phyloP scores from a whole-genome alignment of 2,797 vertebrate species.

The Austrolebias charrua region DNA sequence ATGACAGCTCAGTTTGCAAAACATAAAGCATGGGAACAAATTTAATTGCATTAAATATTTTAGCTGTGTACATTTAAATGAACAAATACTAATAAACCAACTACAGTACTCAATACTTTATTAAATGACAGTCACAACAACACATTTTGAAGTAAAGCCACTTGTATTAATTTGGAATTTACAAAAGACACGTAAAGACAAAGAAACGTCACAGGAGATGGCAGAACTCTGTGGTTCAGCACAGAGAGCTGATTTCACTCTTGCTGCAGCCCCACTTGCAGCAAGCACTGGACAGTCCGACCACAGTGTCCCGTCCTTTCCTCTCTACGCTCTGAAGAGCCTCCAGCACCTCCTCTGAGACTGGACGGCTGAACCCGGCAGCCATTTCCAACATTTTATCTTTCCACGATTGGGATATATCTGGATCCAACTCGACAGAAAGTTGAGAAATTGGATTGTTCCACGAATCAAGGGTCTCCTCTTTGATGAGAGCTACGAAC shows the following conservation, averaged over 20 bases:
- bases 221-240: slow-evolving; percentile 66
- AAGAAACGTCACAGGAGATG: neutral
- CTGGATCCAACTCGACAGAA: slow-evolving; percentile 53
- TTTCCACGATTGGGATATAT: slow-evolving; percentile 62
- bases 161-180: neutral
- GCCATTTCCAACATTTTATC: slow-evolving; percentile 47
- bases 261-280: slow-evolving; percentile 91
- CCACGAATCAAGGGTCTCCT: slow-evolving; percentile 72
- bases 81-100: slow-evolving; percentile 26
- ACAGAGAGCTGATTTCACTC: slow-evolving; percentile 87
- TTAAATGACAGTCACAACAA: slow-evolving; percentile 33
- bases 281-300: slow-evolving; percentile 85
- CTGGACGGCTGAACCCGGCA: slow-evolving; percentile 56
- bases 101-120: slow-evolving; percentile 56
- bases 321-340: slow-evolving; percentile 76
- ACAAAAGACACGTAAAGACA: neutral
- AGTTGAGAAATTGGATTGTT: slow-evolving; percentile 53
- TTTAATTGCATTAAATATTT: slow-evolving; percentile 1
- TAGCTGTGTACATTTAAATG: neutral
- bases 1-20: slow-evolving; percentile 25
- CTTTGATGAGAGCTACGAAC: slow-evolving; percentile 61
- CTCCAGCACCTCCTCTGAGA: slow-evolving; percentile 76
- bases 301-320: slow-evolving; percentile 78
- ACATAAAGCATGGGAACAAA: slow-evolving; percentile 44
- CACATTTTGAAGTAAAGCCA: slow-evolving; percentile 8